phyloP scores from a whole-genome alignment of 2,888 invertebrate species.

The Pyralis farinalis region DNA sequence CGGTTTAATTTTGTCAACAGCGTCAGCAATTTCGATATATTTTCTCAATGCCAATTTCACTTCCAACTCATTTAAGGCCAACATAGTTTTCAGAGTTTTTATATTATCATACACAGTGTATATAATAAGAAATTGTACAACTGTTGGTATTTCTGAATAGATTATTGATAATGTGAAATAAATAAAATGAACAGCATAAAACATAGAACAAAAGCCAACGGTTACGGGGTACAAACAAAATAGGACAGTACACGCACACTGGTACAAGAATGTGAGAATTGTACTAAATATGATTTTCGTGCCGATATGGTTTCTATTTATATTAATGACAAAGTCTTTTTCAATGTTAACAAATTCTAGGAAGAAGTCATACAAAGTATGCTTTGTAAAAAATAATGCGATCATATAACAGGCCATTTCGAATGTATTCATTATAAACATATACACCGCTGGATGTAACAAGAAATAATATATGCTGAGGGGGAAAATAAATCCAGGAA shows the following conservation, averaged over 20 bases:
- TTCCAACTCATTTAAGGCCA: background rate
- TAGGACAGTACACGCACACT: background rate
- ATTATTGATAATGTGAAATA: background rate
- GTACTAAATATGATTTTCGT: background rate
- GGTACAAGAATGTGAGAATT: background rate
- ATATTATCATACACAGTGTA: slow-evolving; percentile 7
- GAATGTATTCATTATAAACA: background rate
- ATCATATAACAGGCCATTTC: background rate
- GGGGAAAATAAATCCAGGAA: background rate
- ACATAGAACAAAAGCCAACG: background rate
- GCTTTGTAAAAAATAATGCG: background rate
- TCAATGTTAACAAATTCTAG: background rate
- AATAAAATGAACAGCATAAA: too few species aligned
- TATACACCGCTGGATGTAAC: background rate
- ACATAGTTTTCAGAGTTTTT: background rate
- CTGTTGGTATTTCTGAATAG: background rate
- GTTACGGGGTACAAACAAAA: slow-evolving; percentile 1
- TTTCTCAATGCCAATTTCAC: background rate
- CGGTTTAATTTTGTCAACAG: slow-evolving; percentile 13
- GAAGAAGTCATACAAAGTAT: slow-evolving; percentile 1
- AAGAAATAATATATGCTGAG: background rate
- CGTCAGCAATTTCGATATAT: slow-evolving; percentile 7
- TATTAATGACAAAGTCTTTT: background rate
- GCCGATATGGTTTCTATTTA: background rate
- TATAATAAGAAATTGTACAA: slow-evolving; percentile 9